These are phyloP conservation scores for Lasioglossum albipes DNA, from an alignment of 1,140 invertebrate species.

Conservation along the genomic window DNA sequence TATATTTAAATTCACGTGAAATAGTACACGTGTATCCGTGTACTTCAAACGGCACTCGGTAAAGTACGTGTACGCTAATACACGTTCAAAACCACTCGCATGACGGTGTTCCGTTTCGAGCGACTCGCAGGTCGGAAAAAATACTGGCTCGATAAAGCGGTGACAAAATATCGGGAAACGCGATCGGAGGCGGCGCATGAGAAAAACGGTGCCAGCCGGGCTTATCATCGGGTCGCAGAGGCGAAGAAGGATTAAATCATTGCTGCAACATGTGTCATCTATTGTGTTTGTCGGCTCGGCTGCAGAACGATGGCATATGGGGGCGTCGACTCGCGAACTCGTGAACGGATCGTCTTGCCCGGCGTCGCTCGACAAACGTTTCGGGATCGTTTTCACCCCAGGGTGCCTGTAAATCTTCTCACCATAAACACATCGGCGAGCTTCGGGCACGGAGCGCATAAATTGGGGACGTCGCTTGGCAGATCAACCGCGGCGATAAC, in stretches of 20 bases:
- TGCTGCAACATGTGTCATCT: constrained; percentile 46
- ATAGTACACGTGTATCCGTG: too few species aligned
- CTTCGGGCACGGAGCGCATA: constrained; percentile 57
- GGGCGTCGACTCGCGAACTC: constrained; percentile 20
- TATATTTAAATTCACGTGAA: too few species aligned
- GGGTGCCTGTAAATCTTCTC: constrained; percentile 60
- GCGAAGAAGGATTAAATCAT: constrained; percentile 55
- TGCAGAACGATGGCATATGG: constrained; percentile 10
- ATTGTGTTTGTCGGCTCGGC: constrained; percentile 13
- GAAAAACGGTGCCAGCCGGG: neutral
- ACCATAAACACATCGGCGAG: constrained; percentile 57
- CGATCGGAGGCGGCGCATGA: neutral
- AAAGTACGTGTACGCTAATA: too few species aligned
- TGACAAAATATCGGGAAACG: constrained; percentile 1
- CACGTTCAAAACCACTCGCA: too few species aligned
- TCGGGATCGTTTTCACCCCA: constrained; percentile 56
- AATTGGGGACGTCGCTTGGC: constrained; percentile 64
- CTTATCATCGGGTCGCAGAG: constrained; percentile 11
- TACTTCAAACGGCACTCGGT: too few species aligned
- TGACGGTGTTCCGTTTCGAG: too few species aligned
- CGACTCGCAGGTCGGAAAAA: too few species aligned
- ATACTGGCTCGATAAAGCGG: too few species aligned
- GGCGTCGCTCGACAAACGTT: constrained; percentile 52
- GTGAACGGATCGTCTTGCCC: constrained; percentile 56
- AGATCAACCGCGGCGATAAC: constrained; percentile 67